phyloP scores from a whole-genome alignment of 2,113 vertebrate genomes.

The Entelurus aequoreus region DNA sequence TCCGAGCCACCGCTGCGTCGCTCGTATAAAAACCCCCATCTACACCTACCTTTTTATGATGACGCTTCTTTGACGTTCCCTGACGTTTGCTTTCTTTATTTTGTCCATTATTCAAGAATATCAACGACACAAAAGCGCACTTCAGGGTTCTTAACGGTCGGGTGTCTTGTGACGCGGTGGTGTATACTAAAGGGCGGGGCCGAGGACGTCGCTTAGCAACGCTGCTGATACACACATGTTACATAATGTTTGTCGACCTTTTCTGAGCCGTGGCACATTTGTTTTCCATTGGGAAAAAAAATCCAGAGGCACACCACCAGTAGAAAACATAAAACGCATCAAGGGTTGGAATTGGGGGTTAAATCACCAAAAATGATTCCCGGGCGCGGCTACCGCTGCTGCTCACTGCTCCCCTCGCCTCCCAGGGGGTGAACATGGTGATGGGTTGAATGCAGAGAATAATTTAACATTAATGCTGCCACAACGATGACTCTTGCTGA shows the following conservation, averaged over 20 bases:
- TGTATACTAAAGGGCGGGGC: conserved; percentile 4
- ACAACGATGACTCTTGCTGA: no score
- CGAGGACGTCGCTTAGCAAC: conserved; percentile 57
- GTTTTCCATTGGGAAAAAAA: no score
- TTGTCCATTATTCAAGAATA: conserved; percentile 49
- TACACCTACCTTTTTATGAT: conserved; percentile 65
- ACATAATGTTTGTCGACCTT: conserved; percentile 31
- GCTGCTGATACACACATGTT: conserved; percentile 11
- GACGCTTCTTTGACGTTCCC: conserved; percentile 46
- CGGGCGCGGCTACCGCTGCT: no score
- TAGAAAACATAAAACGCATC: no score
- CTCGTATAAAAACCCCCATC: no score
- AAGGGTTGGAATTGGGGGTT: no score
- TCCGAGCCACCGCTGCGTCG: neutral
- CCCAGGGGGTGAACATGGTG: no score
- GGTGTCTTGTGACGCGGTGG: neutral
- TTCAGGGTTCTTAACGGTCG: neutral
- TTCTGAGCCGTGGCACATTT: no score
- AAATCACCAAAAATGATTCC: no score
- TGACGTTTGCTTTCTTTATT: conserved; percentile 25
- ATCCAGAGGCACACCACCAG: neutral
- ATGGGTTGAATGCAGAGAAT: no score
- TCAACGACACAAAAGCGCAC: neutral
- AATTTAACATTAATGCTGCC: no score
- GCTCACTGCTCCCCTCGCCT: no score